These are phyloP conservation scores for Hoplostethus atlanticus DNA, from an alignment of 2,797 vertebrate species.

Conservation along the genomic window DNA sequence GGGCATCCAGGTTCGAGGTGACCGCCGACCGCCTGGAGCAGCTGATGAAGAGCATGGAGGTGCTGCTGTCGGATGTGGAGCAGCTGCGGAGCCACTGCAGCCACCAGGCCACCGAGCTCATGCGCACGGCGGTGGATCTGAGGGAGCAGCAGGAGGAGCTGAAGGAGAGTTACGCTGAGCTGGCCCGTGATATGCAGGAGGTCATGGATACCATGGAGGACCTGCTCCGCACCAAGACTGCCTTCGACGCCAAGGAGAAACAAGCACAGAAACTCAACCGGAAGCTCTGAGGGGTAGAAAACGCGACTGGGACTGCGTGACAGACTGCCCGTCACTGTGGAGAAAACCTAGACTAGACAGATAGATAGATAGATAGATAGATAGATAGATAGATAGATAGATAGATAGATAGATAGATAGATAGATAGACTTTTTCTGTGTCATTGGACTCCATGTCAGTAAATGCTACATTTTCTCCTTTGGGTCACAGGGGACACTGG, in stretches of 20 bases:
- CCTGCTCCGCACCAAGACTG: slow-evolving; percentile 84
- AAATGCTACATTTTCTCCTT: no score
- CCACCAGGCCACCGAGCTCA: slow-evolving; percentile 85
- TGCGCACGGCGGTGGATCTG: slow-evolving; percentile 80
- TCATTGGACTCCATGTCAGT: no score
- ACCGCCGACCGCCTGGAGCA: slow-evolving; percentile 84
- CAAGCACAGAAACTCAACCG: slow-evolving; percentile 87
- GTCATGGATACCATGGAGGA: slow-evolving; percentile 83
- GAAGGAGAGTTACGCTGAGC: slow-evolving; percentile 82
- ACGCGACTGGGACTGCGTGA: not conserved
- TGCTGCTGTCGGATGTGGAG: slow-evolving; percentile 89
- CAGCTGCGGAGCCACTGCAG: slow-evolving; percentile 87
- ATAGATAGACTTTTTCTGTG: no score
- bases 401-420: no score
- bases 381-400: no score
- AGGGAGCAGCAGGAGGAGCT: slow-evolving; percentile 86
- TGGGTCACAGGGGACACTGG: not conserved
- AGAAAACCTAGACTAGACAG: slow-evolving; percentile 11
- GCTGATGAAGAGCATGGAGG: slow-evolving; percentile 90
- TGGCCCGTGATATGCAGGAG: slow-evolving; percentile 85
- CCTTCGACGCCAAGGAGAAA: slow-evolving; percentile 87
- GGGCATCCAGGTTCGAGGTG: slow-evolving; percentile 49
- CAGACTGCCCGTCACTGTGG: slow-evolving; percentile 15
- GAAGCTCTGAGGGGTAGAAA: slow-evolving; percentile 81
- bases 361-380: not conserved